Conservation (phyloP, 2,888 invertebrate species). For the Euplexia lucipara region DNA sequence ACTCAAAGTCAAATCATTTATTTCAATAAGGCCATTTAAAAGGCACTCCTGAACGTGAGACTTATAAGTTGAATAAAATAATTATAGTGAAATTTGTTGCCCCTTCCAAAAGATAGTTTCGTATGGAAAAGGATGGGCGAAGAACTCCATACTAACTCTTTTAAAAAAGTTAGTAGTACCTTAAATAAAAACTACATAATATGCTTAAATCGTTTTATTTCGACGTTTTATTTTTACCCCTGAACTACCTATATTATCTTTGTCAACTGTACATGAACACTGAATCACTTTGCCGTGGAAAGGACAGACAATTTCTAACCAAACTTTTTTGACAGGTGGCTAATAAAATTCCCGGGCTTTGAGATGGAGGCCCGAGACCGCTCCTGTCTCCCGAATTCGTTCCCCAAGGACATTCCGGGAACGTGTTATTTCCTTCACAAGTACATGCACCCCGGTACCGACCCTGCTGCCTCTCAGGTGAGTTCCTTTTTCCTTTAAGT, state of each 20-base stretch:
- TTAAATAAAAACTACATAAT: no score
- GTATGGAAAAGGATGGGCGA: no score
- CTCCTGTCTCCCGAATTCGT: constrained; percentile 95
- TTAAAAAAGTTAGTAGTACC: no score
- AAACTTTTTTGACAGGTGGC: constrained; percentile 91
- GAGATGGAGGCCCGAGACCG: constrained; percentile 94
- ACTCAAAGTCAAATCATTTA: no score
- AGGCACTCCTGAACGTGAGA: no score
- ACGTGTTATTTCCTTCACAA: constrained; percentile 96
- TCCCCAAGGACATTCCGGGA: constrained; percentile 94
- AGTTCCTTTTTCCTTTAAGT: constrained; percentile 58
- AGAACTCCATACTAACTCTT: no score
- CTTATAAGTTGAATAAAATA: no score
- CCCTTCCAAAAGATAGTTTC: no score
- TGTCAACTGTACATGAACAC: constrained; percentile 31
- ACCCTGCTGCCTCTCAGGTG: constrained; percentile 90
- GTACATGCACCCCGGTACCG: constrained; percentile 94
- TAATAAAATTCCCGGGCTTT: constrained; percentile 94
- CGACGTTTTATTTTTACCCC: no score
- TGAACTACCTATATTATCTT: background rate
- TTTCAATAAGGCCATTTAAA: no score
- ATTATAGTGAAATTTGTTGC: no score
- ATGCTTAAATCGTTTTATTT: no score
- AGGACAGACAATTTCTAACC: constrained; percentile 37
- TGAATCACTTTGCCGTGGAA: constrained; percentile 45